phyloP scores from a whole-genome alignment of 1,140 invertebrate species.

The Lutraria rhynchaena region DNA sequence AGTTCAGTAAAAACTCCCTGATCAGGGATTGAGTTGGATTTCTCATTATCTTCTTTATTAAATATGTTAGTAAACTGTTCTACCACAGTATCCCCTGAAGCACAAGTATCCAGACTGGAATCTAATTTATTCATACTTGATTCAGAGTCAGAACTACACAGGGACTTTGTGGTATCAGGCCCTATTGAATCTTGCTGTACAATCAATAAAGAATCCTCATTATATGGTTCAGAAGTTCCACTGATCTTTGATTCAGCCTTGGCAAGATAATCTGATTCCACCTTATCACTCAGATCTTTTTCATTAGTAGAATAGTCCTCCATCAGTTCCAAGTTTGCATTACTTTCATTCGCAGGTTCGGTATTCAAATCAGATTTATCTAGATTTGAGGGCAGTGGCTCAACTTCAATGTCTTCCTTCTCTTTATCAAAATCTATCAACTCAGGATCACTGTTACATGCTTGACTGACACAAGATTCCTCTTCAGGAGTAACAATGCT shows the following conservation, averaged over 20 bases:
- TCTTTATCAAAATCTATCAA: constrained; percentile 42
- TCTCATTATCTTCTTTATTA: constrained; percentile 23
- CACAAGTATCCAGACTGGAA: constrained; percentile 75
- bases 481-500: neutral
- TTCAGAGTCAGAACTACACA: constrained; percentile 35
- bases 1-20: neutral
- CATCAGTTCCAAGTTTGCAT: too few species aligned
- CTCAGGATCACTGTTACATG: constrained; percentile 47
- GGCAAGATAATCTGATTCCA: neutral
- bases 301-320: too few species aligned
- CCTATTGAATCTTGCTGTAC: constrained; percentile 4
- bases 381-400: too few species aligned
- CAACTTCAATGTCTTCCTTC: neutral
- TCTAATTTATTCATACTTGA: constrained; percentile 70
- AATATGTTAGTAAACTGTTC: constrained; percentile 47
- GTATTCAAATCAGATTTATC: too few species aligned
- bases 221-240: neutral
- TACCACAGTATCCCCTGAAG: constrained; percentile 72
- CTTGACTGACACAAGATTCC: neutral
- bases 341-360: too few species aligned
- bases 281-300: neutral
- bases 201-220: neutral
- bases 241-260: neutral
- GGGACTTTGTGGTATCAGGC: constrained; percentile 33
- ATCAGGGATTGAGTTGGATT: neutral